These are phyloP conservation scores for Apamea crenata DNA, from an alignment of 2,888 invertebrate genomes.

Conservation along the genomic window DNA sequence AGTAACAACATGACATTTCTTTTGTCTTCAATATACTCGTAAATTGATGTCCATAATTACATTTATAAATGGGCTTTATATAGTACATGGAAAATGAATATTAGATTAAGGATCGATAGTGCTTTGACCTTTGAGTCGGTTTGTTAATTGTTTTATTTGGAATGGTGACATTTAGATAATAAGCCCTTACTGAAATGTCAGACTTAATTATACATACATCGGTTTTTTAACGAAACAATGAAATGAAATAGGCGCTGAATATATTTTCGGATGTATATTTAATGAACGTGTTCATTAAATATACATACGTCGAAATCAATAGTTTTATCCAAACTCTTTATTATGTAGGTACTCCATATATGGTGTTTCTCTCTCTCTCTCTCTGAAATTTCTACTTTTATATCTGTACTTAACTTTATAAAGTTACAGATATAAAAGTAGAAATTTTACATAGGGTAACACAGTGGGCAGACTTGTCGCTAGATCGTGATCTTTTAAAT, in stretches of 20 bases:
- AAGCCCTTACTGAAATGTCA: constrained; percentile 22
- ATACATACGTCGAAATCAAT: background rate
- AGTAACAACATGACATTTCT: constrained; percentile 6
- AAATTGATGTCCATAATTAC: constrained; percentile 18
- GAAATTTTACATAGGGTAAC: no score
- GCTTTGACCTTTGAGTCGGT: constrained; percentile 14
- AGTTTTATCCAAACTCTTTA: background rate
- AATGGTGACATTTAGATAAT: constrained; percentile 16
- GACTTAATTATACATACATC: constrained; percentile 9
- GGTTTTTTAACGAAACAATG: background rate
- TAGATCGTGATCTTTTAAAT: no score
- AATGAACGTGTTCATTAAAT: background rate
- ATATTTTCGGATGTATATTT: background rate
- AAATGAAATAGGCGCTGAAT: background rate
- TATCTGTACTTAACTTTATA: no score
- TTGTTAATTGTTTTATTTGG: constrained; percentile 29
- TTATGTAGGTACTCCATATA: no score
- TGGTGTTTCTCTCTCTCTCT: no score
- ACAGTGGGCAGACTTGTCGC: no score
- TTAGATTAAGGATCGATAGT: constrained; percentile 40
- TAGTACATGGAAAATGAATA: constrained; percentile 28
- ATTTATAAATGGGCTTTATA: constrained; percentile 5
- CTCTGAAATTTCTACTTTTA: no score
- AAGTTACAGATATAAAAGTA: no score
- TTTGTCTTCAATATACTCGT: constrained; percentile 9